Conservation (phyloP, 1,140 invertebrate species). For the Drosophila aff. region DNA sequence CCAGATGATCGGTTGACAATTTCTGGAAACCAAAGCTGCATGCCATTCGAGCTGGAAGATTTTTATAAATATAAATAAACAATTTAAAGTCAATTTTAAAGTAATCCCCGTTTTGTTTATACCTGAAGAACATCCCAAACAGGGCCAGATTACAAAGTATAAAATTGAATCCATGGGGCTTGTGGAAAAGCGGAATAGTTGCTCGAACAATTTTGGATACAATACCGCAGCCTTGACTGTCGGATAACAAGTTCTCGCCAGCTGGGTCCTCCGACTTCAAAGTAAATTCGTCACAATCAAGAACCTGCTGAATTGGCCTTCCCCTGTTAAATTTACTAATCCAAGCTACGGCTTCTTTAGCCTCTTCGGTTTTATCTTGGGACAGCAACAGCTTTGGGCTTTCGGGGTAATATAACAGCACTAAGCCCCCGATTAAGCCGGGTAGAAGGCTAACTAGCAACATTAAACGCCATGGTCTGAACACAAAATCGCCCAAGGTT, state of each 20-base stretch:
- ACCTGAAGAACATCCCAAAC: slow-evolving; percentile 82
- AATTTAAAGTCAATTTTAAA: not conserved
- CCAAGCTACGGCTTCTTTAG: slow-evolving; percentile 85
- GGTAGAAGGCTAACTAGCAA: slow-evolving; percentile 87
- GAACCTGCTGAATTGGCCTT: slow-evolving; percentile 57
- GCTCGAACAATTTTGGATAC: slow-evolving; percentile 71
- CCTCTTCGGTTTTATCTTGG: slow-evolving; percentile 85
- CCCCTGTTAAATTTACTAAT: slow-evolving; percentile 86
- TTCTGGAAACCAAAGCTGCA: slow-evolving; percentile 85
- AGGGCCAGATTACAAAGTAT: slow-evolving; percentile 72
- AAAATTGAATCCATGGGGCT: slow-evolving; percentile 78
- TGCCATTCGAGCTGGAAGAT: slow-evolving; percentile 71
- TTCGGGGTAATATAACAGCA: slow-evolving; percentile 88
- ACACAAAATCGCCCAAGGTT: slow-evolving; percentile 50
- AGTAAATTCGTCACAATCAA: slow-evolving; percentile 46
- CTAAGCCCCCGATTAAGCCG: slow-evolving; percentile 86
- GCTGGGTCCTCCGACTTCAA: slow-evolving; percentile 58
- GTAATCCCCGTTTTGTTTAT: not conserved
- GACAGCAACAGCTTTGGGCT: slow-evolving; percentile 88
- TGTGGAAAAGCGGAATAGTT: slow-evolving; percentile 78
- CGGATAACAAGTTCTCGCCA: slow-evolving; percentile 53
- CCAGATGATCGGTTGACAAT: slow-evolving; percentile 82
- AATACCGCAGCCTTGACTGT: slow-evolving; percentile 61
- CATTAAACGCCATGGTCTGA: slow-evolving; percentile 89
- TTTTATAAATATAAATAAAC: not conserved